Evolutionary conservation across 2,888 invertebrate genomes (phyloP).

Genomic region (Oxycera nigricornis): DNA sequence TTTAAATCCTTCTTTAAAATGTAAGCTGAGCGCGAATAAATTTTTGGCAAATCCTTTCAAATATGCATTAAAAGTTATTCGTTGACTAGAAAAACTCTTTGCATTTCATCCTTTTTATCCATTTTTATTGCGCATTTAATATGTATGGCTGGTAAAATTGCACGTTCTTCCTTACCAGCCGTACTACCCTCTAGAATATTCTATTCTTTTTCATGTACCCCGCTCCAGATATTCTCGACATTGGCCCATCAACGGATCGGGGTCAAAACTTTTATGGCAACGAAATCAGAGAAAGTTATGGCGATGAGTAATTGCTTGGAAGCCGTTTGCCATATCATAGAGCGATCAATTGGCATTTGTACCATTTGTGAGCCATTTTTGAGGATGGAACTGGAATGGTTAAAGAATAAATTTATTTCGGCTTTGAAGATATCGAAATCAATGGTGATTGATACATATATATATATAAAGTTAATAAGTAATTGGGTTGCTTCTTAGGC

Average conservation of each 20-base stretch:
- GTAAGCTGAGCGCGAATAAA: neutral
- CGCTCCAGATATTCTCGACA: neutral
- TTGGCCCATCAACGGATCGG: neutral
- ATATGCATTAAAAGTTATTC: conserved; percentile 44
- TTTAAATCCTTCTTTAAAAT: neutral
- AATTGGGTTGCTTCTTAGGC: no score
- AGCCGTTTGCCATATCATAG: conserved; percentile 5
- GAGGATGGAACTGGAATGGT: no score
- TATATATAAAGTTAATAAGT: no score
- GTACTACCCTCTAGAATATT: neutral
- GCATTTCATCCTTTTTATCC: conserved; percentile 41
- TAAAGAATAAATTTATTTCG: no score
- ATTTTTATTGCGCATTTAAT: conserved; percentile 43
- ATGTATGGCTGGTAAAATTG: conserved; percentile 8
- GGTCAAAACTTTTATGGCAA: neutral
- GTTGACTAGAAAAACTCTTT: conserved; percentile 30
- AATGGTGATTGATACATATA: no score
- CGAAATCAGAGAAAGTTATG: conserved; percentile 14
- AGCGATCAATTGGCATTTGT: neutral
- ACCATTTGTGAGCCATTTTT: neutral
- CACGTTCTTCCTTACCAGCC: conserved; percentile 6
- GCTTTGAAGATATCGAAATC: no score
- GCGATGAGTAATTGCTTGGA: conserved; percentile 28
- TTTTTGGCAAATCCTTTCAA: conserved; percentile 15
- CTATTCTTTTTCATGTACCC: neutral